Evolutionary conservation across 2,797 vertebrate genomes (phyloP).

Genomic region (Eulemur rubriventer): DNA sequence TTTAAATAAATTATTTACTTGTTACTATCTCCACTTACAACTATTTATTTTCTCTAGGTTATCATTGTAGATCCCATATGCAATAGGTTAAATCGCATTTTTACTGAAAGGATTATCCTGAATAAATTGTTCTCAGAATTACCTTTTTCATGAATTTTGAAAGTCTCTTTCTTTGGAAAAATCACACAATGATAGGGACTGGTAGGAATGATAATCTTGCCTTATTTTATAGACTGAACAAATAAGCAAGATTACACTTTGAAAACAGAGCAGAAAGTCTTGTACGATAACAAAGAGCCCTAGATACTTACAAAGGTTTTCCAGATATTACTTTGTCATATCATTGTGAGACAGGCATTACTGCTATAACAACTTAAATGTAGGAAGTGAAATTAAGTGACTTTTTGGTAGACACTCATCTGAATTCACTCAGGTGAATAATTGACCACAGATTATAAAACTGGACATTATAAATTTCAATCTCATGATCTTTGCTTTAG

Average conservation of each 20-base stretch:
- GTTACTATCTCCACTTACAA: not conserved
- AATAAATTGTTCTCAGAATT: not conserved
- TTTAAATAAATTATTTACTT: not conserved
- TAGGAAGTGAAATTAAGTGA: not conserved
- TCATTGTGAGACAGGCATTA: not conserved
- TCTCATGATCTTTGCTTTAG: not conserved
- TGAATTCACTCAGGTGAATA: not conserved
- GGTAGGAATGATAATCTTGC: not conserved
- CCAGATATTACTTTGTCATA: not conserved
- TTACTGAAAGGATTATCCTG: not conserved
- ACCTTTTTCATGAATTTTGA: not conserved
- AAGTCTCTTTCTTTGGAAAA: not conserved
- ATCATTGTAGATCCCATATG: not conserved
- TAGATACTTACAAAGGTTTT: not conserved
- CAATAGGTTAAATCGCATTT: not conserved
- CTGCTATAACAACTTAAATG: not conserved
- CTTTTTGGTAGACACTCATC: not conserved
- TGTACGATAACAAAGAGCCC: not conserved
- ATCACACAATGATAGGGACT: not conserved
- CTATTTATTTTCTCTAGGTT: not conserved
- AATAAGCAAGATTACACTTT: not conserved
- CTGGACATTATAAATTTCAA: not conserved
- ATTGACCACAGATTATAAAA: not conserved
- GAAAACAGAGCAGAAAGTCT: slow-evolving; percentile 8
- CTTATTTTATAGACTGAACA: not conserved